A percentile compares a stretch with the other conserved stretches of the same genome.
phyloP scores from a whole-genome alignment of 64 coral and sea anemone genomes.

The Stylophora pistillata region DNA sequence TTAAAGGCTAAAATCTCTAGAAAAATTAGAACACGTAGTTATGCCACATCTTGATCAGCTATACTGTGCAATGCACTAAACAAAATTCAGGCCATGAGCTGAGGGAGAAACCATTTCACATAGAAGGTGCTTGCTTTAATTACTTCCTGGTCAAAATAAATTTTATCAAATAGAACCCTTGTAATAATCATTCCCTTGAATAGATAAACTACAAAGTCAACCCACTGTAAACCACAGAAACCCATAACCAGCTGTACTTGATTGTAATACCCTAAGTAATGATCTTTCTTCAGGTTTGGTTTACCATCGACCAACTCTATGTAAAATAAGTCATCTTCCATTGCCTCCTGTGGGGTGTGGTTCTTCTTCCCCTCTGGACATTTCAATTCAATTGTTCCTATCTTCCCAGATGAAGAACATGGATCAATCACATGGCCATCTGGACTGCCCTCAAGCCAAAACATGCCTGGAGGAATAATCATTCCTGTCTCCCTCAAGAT shows the following conservation, averaged over 20 bases:
- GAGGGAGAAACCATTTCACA: too few relatives aligned
- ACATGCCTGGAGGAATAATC: slow-evolving; percentile 24
- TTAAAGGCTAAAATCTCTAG: slow-evolving; percentile 16
- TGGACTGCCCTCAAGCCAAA: slow-evolving; percentile 60
- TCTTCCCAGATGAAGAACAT: neutral
- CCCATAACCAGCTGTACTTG: slow-evolving; percentile 51
- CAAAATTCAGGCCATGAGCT: too few relatives aligned
- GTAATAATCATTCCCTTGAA: too few relatives aligned
- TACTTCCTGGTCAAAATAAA: too few relatives aligned
- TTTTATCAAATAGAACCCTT: too few relatives aligned
- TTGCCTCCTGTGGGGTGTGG: slow-evolving; percentile 33
- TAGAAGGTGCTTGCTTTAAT: too few relatives aligned
- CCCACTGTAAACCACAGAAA: neutral
- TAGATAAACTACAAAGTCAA: too few relatives aligned
- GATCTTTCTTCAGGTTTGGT: slow-evolving; percentile 30
- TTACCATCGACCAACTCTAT: slow-evolving; percentile 46
- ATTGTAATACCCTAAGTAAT: slow-evolving; percentile 46
- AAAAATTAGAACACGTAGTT: too few relatives aligned
- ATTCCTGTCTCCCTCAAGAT: too few relatives aligned
- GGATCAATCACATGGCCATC: too few relatives aligned
- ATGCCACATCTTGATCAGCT: too few relatives aligned
- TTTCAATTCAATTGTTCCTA: slow-evolving; percentile 60
- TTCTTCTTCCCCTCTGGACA: slow-evolving; percentile 53
- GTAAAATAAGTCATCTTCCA: slow-evolving; percentile 60
- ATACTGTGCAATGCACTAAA: too few relatives aligned